Evolutionary conservation across 2,797 vertebrate genomes (phyloP).

Genomic region (Cephalopachus bancanus): DNA sequence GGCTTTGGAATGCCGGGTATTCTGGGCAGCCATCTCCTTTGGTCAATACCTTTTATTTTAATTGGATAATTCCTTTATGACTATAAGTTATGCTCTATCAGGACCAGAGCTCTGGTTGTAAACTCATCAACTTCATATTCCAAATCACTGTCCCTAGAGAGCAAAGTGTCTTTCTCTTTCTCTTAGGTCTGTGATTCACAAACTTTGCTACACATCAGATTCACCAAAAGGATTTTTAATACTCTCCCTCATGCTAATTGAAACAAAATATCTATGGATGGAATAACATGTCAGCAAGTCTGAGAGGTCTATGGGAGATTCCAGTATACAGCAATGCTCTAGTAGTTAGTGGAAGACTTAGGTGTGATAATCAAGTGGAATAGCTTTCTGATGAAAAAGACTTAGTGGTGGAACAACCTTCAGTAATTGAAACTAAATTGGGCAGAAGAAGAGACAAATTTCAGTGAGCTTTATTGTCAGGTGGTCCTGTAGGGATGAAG

Average conservation of each 20-base stretch:
- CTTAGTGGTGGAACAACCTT: background rate
- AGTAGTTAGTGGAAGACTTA: background rate
- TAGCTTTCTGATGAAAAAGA: background rate
- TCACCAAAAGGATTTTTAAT: background rate
- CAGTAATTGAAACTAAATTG: background rate
- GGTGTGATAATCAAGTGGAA: background rate
- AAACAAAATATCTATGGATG: background rate
- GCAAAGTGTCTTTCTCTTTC: background rate
- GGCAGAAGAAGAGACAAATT: background rate
- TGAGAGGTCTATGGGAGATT: background rate
- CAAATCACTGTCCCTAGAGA: background rate
- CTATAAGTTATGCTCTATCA: background rate
- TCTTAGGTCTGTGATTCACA: background rate
- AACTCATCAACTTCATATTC: background rate
- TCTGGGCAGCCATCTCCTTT: background rate
- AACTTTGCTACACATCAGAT: background rate
- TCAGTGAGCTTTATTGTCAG: background rate
- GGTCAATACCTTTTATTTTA: background rate
- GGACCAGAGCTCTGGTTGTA: background rate
- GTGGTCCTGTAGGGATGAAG: background rate
- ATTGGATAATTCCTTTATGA: background rate
- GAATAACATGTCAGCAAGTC: background rate
- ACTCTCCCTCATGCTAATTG: background rate
- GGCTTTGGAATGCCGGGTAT: background rate
- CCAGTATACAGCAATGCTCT: background rate